Conservation (phyloP, 2,888 invertebrate genomes). For the Ochropacha duplaris region DNA sequence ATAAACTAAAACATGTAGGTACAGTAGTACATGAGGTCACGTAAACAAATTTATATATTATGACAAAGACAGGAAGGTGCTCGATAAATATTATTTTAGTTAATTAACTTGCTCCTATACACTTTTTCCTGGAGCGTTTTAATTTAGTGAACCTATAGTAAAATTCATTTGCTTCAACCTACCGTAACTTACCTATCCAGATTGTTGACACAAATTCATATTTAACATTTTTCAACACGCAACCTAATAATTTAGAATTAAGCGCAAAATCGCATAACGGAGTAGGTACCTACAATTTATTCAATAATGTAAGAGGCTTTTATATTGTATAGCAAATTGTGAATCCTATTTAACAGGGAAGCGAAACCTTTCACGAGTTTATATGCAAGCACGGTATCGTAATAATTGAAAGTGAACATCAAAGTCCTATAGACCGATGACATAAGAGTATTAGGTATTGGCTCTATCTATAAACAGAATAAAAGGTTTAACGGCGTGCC, state of each 20-base stretch:
- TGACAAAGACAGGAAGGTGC: too few relatives aligned
- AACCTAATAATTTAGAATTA: background rate
- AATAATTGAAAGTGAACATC: background rate
- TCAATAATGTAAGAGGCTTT: background rate
- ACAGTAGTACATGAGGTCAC: too few relatives aligned
- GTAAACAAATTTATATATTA: too few relatives aligned
- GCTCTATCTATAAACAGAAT: constrained; percentile 54
- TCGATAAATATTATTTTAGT: too few relatives aligned
- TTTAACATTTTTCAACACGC: background rate
- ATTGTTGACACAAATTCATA: background rate
- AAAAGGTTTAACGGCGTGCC: constrained; percentile 57
- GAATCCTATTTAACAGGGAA: background rate
- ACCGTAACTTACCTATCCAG: background rate
- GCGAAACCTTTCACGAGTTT: background rate
- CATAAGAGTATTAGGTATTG: constrained; percentile 25
- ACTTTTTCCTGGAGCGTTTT: background rate
- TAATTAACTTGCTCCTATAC: too few relatives aligned
- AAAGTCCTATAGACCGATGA: constrained; percentile 15
- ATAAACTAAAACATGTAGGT: too few relatives aligned
- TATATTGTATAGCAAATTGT: background rate
- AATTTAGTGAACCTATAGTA: background rate
- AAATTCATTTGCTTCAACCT: background rate
- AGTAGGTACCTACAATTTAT: background rate
- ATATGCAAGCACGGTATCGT: background rate
- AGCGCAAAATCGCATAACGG: background rate